phyloP scores from a whole-genome alignment of 2,797 vertebrate genomes.

The Peromyscus aztecus region DNA sequence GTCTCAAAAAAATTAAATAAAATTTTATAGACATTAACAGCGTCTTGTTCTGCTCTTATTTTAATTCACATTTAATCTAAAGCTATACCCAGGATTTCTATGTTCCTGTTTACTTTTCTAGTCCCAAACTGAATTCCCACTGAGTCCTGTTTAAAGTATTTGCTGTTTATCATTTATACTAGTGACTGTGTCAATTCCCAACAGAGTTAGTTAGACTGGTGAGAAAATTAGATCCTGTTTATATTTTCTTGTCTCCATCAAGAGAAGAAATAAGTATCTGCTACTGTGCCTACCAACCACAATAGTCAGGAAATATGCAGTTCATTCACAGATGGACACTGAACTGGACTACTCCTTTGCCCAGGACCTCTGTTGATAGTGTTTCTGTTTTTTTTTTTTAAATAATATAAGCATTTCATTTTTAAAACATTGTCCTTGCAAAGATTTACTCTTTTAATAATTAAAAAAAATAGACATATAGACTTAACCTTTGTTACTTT shows the following conservation, averaged over 20 bases:
- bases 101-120: conserved; percentile 73
- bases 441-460: conserved; percentile 53
- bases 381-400: background rate
- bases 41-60: conserved; percentile 7
- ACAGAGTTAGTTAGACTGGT: conserved; percentile 59
- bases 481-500: conserved; percentile 13
- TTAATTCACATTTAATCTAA: conserved; percentile 57
- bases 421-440: conserved; percentile 54
- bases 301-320: conserved; percentile 2
- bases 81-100: conserved; percentile 62
- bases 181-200: conserved; percentile 75
- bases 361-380: conserved; percentile 15
- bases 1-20: background rate
- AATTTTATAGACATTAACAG: conserved; percentile 30
- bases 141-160: conserved; percentile 73
- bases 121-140: conserved; percentile 71
- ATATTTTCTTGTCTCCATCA: conserved; percentile 61
- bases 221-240: conserved; percentile 72
- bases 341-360: background rate
- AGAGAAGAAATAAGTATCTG: conserved; percentile 56
- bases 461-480: background rate
- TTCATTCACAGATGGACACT: conserved; percentile 43
- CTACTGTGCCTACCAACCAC: background rate
- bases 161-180: conserved; percentile 80
- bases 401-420: conserved; percentile 1